phyloP scores from a whole-genome alignment of 2,113 vertebrate species.

The Nyctereutes procyonoides region DNA sequence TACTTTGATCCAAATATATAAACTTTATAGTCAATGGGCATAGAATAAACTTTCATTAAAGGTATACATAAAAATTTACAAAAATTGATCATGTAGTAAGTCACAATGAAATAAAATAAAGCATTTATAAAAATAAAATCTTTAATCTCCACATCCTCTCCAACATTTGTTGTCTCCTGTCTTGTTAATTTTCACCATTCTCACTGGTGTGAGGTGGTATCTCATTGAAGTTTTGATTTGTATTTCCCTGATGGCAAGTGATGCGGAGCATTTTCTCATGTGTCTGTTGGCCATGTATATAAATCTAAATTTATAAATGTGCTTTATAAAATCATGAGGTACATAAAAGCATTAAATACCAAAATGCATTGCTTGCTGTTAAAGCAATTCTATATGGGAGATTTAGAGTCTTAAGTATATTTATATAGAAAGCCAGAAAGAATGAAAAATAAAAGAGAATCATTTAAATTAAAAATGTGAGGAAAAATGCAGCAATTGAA shows the following conservation, averaged over 20 bases:
- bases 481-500: neutral
- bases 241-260: no score
- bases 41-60: neutral
- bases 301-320: no score
- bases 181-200: no score
- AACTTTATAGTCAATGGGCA: neutral
- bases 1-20: neutral
- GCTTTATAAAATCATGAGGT: neutral
- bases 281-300: no score
- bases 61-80: neutral
- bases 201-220: no score
- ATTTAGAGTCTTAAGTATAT: neutral
- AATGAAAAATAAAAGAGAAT: slow-evolving; percentile 22
- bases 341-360: neutral
- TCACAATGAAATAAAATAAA: slow-evolving; percentile 28
- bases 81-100: neutral
- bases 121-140: neutral
- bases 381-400: neutral
- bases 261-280: no score
- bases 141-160: no score
- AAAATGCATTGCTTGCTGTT: neutral
- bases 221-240: no score
- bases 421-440: neutral
- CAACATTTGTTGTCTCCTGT: no score
- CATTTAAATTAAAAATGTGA: neutral